Evolutionary conservation across 2,797 vertebrate genomes (phyloP).

Genomic region (Tolypeutes matacus): DNA sequence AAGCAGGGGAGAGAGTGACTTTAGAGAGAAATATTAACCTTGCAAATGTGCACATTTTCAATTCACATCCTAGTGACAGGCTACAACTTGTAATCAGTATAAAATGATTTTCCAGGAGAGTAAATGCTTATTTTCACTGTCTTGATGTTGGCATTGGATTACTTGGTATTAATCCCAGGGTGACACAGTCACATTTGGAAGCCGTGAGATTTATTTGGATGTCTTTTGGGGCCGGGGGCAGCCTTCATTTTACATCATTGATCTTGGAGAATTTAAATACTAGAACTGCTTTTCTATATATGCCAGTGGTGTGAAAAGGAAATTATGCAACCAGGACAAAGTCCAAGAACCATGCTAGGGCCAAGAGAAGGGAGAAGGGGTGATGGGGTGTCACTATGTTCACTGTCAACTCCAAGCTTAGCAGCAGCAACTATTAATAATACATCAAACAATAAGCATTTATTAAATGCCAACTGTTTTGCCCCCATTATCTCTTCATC

Average conservation of each 20-base stretch:
- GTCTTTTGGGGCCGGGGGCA: constrained; percentile 77
- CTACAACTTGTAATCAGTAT: constrained; percentile 84
- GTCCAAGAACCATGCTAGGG: background rate
- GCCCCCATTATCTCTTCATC: background rate
- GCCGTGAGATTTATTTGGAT: constrained; percentile 73
- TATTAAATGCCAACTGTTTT: background rate
- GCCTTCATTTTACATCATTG: constrained; percentile 77
- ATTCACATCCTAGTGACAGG: constrained; percentile 68
- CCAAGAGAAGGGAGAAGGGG: background rate
- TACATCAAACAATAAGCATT: background rate
- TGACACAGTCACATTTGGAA: constrained; percentile 71
- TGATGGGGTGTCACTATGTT: background rate
- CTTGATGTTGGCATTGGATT: constrained; percentile 66
- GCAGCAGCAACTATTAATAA: background rate
- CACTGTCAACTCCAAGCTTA: background rate
- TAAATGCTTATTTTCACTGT: constrained; percentile 79
- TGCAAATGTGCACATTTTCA: constrained; percentile 76
- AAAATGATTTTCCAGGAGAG: constrained; percentile 79
- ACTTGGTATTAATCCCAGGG: constrained; percentile 69
- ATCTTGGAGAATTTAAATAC: constrained; percentile 80
- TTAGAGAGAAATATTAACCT: constrained; percentile 83
- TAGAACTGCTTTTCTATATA: constrained; percentile 51
- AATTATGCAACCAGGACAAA: constrained; percentile 30
- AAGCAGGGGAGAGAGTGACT: constrained; percentile 44
- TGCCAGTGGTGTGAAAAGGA: constrained; percentile 23